Conservation (phyloP, 1,140 invertebrate genomes). For the Euglossa dilemma region DNA sequence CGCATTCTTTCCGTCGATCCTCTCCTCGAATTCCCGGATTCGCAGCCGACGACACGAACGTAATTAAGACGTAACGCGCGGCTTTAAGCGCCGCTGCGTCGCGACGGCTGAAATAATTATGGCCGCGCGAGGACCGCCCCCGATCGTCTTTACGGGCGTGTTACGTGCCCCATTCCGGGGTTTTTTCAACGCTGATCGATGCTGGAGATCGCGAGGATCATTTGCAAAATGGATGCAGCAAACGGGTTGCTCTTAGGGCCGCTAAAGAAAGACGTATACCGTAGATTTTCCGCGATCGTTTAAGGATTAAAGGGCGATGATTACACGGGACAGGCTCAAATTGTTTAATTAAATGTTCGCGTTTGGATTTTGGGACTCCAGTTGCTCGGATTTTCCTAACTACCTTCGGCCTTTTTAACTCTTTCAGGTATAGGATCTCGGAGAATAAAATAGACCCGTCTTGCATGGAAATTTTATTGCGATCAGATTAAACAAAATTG, state of each 20-base stretch:
- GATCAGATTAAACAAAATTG: no score
- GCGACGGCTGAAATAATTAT: slow-evolving; percentile 33
- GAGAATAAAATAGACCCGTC: no score
- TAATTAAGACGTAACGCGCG: slow-evolving; percentile 59
- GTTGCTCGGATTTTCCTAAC: no score
- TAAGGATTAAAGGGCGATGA: neutral
- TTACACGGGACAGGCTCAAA: neutral
- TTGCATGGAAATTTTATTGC: no score
- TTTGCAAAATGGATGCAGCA: neutral
- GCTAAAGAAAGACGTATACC: neutral
- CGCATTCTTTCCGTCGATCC: slow-evolving; percentile 60
- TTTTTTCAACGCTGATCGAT: slow-evolving; percentile 2
- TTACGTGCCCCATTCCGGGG: neutral
- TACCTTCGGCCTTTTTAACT: no score
- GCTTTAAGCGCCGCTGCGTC: slow-evolving; percentile 8
- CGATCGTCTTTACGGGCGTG: neutral
- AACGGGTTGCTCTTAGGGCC: neutral
- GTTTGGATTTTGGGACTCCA: no score
- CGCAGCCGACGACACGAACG: slow-evolving; percentile 51
- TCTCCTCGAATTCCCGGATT: slow-evolving; percentile 49
- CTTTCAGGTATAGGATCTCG: no score
- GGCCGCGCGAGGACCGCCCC: neutral
- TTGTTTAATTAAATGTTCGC: neutral
- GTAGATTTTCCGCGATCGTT: neutral
- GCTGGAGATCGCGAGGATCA: neutral